Evolutionary conservation across 2,888 invertebrate genomes (phyloP), one percentile per base, ranked within the genome.

Genomic region (Meghimatium bilineatum): DNA sequence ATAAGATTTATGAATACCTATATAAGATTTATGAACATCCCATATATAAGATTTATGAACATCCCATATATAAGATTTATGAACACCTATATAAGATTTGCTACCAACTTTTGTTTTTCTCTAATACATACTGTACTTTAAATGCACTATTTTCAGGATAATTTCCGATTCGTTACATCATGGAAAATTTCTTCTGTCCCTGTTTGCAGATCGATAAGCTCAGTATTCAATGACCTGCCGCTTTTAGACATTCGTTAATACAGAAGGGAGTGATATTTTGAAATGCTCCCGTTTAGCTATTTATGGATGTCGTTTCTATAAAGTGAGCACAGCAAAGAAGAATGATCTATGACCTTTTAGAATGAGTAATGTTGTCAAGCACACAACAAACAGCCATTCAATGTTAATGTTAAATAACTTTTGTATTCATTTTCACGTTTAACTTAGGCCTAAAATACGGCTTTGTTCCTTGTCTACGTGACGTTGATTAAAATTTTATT

Each of bases 71-170:
- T n/a, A n/a, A n/a, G n/a, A n/a, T n/a, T n/a, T n/a, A n/a, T n/a
- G n/a, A n/a, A n/a, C n/a, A n/a, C n/a, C n/a, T n/a, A n/a, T n/a
- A n/a, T n/a, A n/a, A n/a, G n/a, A n/a, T n/a, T n/a, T n/a, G n/a
- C n/a, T n/a, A n/a, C n/a, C n/a, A n/a, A n/a, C n/a, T n/a, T n/a
- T n/a, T n/a, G n/a, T n/a, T n/a, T n/a, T n/a, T n/a, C n/a, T n/a
- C n/a, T n/a, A n/a, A n/a, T n/a, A n/a, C n/a, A n/a, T n/a, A n/a
- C n/a, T n/a, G n/a, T n/a, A n/a, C n/a, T n/a, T n/a, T n/a, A n/a
- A n/a, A n/a, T n/a, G n/a, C n/a, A n/a, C n/a, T n/a, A n/a, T n/a
- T 66, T 66, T 66, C 32, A 66, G 32, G 66, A 66, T 32, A 66
- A 66, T 32, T 66, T 14, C 10, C 66, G 1, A 66, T 66, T 66